Conservation (phyloP, 2,113 vertebrate species). For the Piaya cayana region DNA sequence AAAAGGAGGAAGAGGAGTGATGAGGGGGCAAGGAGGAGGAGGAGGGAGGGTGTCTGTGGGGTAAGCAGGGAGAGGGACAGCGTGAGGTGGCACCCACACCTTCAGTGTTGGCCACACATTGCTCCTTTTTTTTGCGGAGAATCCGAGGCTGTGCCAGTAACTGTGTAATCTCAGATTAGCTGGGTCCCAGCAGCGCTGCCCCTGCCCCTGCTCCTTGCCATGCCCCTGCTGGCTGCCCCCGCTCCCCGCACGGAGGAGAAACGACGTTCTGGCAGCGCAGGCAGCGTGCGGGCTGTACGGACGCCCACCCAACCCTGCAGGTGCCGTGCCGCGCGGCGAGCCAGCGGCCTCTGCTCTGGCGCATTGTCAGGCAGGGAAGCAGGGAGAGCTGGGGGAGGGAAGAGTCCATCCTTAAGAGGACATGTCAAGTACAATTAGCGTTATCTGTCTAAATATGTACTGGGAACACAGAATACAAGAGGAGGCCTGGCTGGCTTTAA, state of each 20-base stretch:
- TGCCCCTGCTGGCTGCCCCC: accelerated
- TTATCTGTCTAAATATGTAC: conserved; percentile 85
- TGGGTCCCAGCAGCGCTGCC: not conserved
- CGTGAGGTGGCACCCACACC: not conserved
- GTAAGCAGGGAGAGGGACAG: not conserved
- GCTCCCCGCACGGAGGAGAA: accelerated
- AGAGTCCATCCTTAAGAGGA: conserved; percentile 79
- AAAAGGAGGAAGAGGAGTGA: not conserved
- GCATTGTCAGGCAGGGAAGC: conserved; percentile 61
- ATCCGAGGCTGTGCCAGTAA: not conserved
- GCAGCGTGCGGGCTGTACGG: accelerated
- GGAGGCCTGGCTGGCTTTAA: conserved; percentile 80
- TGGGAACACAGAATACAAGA: conserved; percentile 75
- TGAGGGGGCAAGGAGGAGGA: not conserved
- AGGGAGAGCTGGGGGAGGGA: conserved; percentile 65
- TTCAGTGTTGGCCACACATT: not conserved
- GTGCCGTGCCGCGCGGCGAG: not conserved
- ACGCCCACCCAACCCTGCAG: not conserved
- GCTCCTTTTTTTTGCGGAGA: not conserved
- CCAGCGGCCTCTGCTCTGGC: conserved; percentile 11
- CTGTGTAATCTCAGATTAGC: conserved; percentile 40
- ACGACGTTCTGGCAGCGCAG: accelerated
- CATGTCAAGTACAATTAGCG: conserved; percentile 82
- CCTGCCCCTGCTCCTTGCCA: not conserved
- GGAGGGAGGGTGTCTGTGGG: not conserved